Evolutionary conservation across 2,888 invertebrate species (phyloP).

Genomic region (Diaprepes abbreviatus): DNA sequence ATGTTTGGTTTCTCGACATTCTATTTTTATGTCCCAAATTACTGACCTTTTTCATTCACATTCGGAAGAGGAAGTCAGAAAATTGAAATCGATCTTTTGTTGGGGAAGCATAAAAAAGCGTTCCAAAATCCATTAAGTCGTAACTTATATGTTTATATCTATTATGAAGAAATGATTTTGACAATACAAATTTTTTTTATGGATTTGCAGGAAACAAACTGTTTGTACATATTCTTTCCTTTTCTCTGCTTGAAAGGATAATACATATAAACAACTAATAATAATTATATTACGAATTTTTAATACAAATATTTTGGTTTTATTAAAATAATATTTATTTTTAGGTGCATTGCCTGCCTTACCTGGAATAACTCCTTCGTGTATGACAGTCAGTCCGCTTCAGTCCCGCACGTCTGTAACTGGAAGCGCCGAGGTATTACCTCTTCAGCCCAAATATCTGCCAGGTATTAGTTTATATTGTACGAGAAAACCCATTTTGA

Average conservation of each 20-base stretch:
- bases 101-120: conserved; percentile 12
- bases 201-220: too few species aligned
- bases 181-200: too few species aligned
- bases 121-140: conserved; percentile 25
- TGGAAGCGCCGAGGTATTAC: conserved; percentile 77
- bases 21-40: neutral
- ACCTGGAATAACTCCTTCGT: conserved; percentile 31
- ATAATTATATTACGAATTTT: too few species aligned
- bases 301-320: too few species aligned
- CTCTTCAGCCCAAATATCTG: conserved; percentile 79
- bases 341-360: conserved; percentile 27
- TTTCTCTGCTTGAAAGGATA: too few species aligned
- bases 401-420: conserved; percentile 80
- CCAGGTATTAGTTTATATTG: too few species aligned
- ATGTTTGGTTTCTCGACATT: neutral
- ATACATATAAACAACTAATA: too few species aligned
- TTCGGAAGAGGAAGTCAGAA: neutral
- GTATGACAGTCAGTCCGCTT: conserved; percentile 66
- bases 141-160: too few species aligned
- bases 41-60: conserved; percentile 6
- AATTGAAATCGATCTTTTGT: conserved; percentile 15
- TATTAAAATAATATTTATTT: neutral
- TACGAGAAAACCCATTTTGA: too few species aligned
- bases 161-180: too few species aligned
- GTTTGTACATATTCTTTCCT: too few species aligned